Percentiles rank a stretch among this genome's conserved stretches.
phyloP scores from a whole-genome alignment of 2,797 vertebrate genomes.

The Erithacus rubecula region DNA sequence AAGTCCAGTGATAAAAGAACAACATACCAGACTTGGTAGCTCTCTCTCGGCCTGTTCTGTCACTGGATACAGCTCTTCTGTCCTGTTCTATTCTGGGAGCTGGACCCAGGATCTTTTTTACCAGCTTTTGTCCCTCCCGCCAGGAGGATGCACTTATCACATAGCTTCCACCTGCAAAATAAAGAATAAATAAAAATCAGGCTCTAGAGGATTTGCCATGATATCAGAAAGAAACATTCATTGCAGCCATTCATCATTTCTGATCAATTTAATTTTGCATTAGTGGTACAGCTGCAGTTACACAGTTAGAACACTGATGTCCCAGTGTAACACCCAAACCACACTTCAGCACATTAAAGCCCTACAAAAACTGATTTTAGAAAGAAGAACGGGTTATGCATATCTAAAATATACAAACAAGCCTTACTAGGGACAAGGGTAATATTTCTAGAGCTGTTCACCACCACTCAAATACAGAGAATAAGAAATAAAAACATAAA shows the following conservation, averaged over 20 bases:
- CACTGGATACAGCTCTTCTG: conserved; percentile 70
- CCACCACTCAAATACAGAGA: not conserved
- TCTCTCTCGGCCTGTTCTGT: conserved; percentile 71
- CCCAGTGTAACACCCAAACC: not conserved
- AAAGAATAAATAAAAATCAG: not conserved
- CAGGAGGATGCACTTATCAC: conserved; percentile 89
- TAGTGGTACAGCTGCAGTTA: not conserved
- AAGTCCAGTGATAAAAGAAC: not conserved
- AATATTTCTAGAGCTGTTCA: not conserved
- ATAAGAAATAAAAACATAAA: not conserved
- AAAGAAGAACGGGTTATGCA: not conserved
- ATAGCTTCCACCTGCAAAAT: conserved; percentile 66
- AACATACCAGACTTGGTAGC: conserved; percentile 75
- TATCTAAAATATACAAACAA: not conserved
- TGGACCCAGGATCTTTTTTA: conserved; percentile 90
- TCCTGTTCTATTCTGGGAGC: conserved; percentile 76
- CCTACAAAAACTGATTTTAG: not conserved
- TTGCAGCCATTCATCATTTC: not conserved
- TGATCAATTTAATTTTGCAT: not conserved
- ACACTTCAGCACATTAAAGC: not conserved
- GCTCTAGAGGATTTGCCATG: not conserved
- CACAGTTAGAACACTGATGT: not conserved
- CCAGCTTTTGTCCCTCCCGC: conserved; percentile 93
- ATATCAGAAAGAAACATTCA: not conserved
- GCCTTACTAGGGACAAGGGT: not conserved